Percentiles rank a stretch among this genome's conserved stretches.
Evolutionary conservation across 2,797 vertebrate species (phyloP).

Genomic region (Urophycis tenuis): DNA sequence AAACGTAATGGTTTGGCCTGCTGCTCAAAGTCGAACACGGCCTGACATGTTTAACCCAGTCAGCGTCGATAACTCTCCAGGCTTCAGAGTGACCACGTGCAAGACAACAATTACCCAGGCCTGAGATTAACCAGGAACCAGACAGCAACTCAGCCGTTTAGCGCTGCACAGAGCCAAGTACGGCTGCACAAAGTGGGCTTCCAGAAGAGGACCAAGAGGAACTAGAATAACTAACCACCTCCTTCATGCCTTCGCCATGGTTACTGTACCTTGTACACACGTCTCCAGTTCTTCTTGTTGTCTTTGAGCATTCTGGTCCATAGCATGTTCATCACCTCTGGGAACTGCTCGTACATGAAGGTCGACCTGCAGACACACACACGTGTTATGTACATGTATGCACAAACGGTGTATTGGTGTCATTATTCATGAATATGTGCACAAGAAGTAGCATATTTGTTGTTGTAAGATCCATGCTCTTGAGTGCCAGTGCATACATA

Average conservation of each 20-base stretch:
- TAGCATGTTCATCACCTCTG: constrained; percentile 99
- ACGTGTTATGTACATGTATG: neutral
- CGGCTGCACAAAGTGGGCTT: neutral
- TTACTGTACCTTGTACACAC: constrained; percentile 88
- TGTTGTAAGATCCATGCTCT: neutral
- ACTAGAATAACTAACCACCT: neutral
- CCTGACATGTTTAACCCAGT: neutral
- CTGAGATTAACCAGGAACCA: neutral
- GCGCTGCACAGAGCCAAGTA: neutral
- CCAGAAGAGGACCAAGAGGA: constrained; percentile 40
- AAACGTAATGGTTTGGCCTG: neutral
- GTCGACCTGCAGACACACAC: constrained; percentile 75
- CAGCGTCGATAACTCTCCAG: neutral
- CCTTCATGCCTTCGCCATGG: neutral
- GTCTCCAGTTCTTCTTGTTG: constrained; percentile 99
- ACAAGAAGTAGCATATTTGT: neutral
- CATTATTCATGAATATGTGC: neutral
- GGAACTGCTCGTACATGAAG: constrained; percentile 99
- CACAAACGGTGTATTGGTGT: neutral
- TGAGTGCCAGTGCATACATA: neutral
- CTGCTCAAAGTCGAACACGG: neutral
- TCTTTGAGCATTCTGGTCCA: constrained; percentile 98
- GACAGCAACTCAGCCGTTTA: neutral
- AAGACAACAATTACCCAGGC: neutral
- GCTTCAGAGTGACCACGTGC: too few species aligned